These are phyloP conservation scores for Pemphigus obesinymphae DNA, from an alignment of 1,140 invertebrate genomes.

Conservation along the genomic window DNA sequence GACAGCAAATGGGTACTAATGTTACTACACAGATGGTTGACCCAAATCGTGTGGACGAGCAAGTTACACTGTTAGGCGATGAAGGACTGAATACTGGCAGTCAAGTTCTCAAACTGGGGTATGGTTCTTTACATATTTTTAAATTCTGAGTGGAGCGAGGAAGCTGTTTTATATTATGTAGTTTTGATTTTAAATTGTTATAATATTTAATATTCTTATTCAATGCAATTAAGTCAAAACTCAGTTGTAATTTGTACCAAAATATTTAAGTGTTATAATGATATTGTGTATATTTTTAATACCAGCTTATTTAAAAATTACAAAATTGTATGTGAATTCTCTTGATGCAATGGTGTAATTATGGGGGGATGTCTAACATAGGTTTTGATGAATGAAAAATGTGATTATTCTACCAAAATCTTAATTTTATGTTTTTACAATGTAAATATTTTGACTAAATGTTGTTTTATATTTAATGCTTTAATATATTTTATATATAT, in stretches of 20 bases:
- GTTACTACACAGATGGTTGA: conserved; percentile 73
- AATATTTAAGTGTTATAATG: conserved; percentile 10
- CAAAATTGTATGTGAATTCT: background rate
- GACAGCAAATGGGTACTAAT: conserved; percentile 52
- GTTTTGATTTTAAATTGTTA: conserved; percentile 27
- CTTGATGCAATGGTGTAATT: conserved; percentile 4
- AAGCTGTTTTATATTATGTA: conserved; percentile 10
- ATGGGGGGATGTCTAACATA: background rate
- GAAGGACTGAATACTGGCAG: conserved; percentile 86
- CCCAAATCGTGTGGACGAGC: conserved; percentile 86
- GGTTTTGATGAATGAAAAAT: background rate
- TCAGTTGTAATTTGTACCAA: conserved; percentile 20
- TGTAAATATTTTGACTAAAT: conserved; percentile 26
- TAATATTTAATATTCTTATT: conserved; percentile 1
- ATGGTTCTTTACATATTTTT: conserved; percentile 53
- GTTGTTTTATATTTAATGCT: conserved; percentile 24
- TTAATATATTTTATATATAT: no score
- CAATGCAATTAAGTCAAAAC: conserved; percentile 18
- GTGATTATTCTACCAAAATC: conserved; percentile 35
- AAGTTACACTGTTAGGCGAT: conserved; percentile 87
- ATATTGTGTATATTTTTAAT: background rate
- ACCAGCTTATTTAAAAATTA: background rate
- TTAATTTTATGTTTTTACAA: conserved; percentile 31
- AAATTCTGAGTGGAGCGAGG: no score
- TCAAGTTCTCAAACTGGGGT: conserved; percentile 85